phyloP scores from a whole-genome alignment of 2,113 vertebrate genomes.

The Sapayoa aenigma region DNA sequence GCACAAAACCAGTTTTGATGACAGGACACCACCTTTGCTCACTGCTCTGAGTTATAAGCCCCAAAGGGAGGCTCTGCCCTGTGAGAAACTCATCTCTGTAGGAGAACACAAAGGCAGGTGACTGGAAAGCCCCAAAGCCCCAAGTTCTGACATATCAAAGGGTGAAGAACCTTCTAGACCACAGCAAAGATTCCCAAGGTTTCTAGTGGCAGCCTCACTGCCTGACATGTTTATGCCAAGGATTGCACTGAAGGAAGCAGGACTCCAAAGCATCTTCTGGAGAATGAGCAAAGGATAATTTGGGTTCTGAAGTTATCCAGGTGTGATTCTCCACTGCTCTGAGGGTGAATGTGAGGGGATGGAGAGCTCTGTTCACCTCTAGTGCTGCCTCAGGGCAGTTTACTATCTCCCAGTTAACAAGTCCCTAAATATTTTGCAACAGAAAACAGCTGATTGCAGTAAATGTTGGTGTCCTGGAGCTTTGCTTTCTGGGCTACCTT shows the following conservation, averaged over 20 bases:
- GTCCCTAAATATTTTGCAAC: background rate
- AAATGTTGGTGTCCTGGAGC: background rate
- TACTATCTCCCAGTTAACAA: background rate
- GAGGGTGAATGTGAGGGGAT: background rate
- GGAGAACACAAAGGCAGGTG: background rate
- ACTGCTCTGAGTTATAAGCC: background rate
- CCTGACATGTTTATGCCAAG: accelerated
- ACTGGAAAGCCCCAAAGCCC: background rate
- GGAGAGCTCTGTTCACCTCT: background rate
- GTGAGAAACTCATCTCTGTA: background rate
- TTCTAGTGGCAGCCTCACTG: accelerated
- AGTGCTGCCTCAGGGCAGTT: background rate
- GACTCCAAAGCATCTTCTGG: background rate
- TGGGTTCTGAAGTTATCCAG: background rate
- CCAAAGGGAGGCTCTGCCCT: background rate
- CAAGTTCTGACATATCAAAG: background rate
- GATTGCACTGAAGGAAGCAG: background rate
- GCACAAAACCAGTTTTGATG: background rate
- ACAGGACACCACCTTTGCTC: background rate
- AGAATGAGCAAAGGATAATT: background rate
- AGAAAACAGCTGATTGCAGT: background rate
- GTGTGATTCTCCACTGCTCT: background rate
- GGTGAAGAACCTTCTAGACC: background rate
- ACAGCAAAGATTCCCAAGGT: background rate
- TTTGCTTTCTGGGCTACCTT: background rate